Base-by-base conservation (phyloP, 1,140 invertebrate genomes). In the Drosophila rufa region DNA sequence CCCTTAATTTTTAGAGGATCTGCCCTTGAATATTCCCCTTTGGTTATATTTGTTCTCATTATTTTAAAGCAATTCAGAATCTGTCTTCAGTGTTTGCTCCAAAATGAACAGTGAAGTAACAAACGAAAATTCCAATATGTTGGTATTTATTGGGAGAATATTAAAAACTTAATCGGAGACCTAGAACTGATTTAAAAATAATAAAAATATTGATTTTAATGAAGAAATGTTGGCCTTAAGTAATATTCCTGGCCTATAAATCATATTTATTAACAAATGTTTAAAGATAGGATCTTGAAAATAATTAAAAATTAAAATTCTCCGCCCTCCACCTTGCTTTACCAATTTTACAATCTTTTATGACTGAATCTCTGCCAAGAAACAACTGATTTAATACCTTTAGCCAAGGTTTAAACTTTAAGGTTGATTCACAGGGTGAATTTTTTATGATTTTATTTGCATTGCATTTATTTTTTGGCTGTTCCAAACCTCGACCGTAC, bases 401-500 rank as follows among this genome's bases (percentile, higher is more conserved):
- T 22, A 15, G 8, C 19, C 53, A 56, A 56, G 53, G 53, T 25
- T 56, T 56, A 11, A 40, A 36, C 19, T 56, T 56, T 56, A 40
- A 56, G 38, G 53, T 56, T 56, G 53, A 25, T 56, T 56, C 19
- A 40, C 53, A 56, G 22, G 36, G 36, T 56, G 53, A 50, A 56
- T n/a, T 50, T 36, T 46, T 56, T 36, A 61, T 40, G 58, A 42
- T 68, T 64, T 25, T 22, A 8, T n/a, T 27, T 42, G 38, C 40
- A 42, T 27, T 22, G 40, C 33, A 36, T 68, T 62, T 45, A 45
- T 15, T 25, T 15, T 47, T 59, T 22, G 15, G 36, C 12, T 14
- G 68, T 38, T 38, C 8, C 5, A 58, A 50, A 51, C n/a, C 40
- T 46, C 36, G 42, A 64, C 30, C 36, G 19, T 22, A 36, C 50